These are phyloP conservation scores for Apis laboriosa DNA, from an alignment of 1,140 invertebrate species.

Conservation along the genomic window DNA sequence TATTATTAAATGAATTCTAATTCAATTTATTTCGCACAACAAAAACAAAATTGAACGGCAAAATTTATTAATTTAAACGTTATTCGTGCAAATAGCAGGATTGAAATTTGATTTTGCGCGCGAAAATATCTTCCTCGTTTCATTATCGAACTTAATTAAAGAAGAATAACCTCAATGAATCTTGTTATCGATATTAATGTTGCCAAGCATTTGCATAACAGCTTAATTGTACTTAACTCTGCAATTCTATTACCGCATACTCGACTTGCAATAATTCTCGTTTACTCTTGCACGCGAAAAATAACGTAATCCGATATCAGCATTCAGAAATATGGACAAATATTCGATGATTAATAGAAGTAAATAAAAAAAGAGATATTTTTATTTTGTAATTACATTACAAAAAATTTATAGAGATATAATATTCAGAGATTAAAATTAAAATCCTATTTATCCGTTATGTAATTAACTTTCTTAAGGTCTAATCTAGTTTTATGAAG, in stretches of 20 bases:
- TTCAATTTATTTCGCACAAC: too few species aligned
- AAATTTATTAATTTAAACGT: too few species aligned
- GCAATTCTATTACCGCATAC: neutral
- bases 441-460: neutral
- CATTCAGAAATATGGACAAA: neutral
- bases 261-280: neutral
- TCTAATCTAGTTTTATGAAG: neutral
- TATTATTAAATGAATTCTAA: too few species aligned
- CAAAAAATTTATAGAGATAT: neutral
- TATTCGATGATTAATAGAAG: neutral
- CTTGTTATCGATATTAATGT: too few species aligned
- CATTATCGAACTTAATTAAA: too few species aligned
- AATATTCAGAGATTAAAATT: neutral
- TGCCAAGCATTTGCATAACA: neutral
- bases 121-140: too few species aligned
- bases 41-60: too few species aligned
- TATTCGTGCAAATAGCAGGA: too few species aligned
- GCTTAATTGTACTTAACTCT: neutral
- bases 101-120: too few species aligned
- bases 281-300: neutral
- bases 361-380: neutral
- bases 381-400: neutral
- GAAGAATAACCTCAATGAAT: too few species aligned
- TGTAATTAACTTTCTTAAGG: neutral
- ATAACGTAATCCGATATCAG: neutral